Evolutionary conservation across 2,797 vertebrate species (phyloP).

Genomic region (Onychomys leucogaster): DNA sequence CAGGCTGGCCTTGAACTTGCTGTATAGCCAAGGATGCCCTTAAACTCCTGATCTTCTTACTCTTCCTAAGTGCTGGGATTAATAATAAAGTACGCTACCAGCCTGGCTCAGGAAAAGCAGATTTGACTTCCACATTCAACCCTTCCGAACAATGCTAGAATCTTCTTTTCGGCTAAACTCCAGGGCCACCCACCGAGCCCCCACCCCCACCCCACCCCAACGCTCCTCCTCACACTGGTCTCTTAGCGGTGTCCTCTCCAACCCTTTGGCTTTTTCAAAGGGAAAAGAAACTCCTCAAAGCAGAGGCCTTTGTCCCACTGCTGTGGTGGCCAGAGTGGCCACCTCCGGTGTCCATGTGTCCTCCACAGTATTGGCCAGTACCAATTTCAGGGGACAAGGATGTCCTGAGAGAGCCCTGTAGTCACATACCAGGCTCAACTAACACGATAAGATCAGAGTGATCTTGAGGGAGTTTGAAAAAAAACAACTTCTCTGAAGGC

Average conservation of each 20-base stretch:
- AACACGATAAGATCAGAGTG: accelerated
- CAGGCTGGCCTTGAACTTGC: neutral
- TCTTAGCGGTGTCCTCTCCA: neutral
- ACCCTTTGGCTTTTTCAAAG: neutral
- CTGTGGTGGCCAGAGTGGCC: accelerated
- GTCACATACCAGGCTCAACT: neutral
- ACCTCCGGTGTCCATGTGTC: neutral
- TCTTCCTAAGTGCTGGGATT: neutral
- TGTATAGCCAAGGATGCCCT: neutral
- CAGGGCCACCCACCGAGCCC: neutral
- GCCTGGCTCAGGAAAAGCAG: neutral
- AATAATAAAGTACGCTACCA: neutral
- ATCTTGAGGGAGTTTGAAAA: neutral
- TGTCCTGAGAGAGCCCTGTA: neutral
- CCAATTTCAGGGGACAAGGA: neutral
- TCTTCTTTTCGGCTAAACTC: neutral
- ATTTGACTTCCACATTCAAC: neutral
- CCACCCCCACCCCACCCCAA: neutral
- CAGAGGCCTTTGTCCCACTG: neutral
- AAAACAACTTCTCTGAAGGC: neutral
- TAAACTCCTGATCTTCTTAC: neutral
- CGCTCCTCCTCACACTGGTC: neutral
- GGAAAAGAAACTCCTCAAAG: slow-evolving; percentile 14
- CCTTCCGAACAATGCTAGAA: neutral
- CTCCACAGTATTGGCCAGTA: neutral